Conservation (phyloP, 2,113 vertebrate genomes). For the Rhinolophus ferrumequinum region DNA sequence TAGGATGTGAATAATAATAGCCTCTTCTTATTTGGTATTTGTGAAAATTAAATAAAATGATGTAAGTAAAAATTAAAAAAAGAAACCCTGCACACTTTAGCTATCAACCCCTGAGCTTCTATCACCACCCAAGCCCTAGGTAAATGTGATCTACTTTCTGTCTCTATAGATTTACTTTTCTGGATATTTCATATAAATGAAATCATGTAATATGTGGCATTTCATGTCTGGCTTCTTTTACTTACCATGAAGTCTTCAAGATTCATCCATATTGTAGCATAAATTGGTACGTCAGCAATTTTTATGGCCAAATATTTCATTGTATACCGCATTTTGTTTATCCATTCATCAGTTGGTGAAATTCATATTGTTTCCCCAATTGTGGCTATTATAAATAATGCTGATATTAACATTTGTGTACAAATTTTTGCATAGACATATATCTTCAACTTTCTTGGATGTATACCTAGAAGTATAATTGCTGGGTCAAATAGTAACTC, state of each 20-base stretch:
- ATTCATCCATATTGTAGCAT: not conserved
- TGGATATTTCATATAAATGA: not conserved
- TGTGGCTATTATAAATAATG: not conserved
- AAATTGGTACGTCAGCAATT: not conserved
- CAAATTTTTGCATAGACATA: not conserved
- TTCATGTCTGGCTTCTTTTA: not conserved
- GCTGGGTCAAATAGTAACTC: not conserved
- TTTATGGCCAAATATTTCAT: conserved; percentile 34
- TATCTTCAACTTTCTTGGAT: not conserved
- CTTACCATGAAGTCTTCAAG: not conserved
- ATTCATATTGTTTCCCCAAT: not conserved
- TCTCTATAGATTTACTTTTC: not conserved
- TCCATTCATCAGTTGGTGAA: not conserved
- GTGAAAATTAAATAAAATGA: conserved; percentile 25
- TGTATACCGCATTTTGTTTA: not conserved
- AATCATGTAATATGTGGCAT: not conserved
- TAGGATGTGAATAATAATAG: not conserved
- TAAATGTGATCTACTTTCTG: conserved; percentile 6
- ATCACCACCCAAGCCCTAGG: not conserved
- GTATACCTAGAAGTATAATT: not conserved
- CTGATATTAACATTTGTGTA: not conserved
- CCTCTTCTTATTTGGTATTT: not conserved
- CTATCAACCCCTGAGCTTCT: not conserved
- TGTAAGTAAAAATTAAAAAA: not conserved
- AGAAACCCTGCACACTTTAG: not conserved